These are phyloP conservation scores for Siderastrea siderea DNA, from an alignment of 92 coral and sea anemone species.

Conservation along the genomic window DNA sequence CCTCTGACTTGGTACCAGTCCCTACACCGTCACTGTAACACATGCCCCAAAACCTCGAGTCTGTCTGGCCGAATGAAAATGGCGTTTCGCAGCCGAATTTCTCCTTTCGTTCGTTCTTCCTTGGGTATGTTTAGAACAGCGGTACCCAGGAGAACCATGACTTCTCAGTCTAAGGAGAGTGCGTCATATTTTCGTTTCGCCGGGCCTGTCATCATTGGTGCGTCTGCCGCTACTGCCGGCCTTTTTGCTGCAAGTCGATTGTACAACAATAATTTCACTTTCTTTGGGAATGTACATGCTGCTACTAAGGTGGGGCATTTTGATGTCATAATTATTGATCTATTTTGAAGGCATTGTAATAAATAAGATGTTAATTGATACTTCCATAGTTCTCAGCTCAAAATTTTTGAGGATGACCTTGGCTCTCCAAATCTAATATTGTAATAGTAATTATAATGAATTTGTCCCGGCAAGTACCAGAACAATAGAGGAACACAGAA, in stretches of 20 bases:
- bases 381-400: neutral
- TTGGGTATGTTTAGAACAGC: conserved; percentile 2
- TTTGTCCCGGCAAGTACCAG: too few species aligned
- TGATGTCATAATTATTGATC: neutral
- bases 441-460: too few species aligned
- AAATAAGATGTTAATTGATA: neutral
- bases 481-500: too few species aligned
- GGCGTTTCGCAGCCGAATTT: conserved; percentile 22
- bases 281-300: conserved; percentile 77
- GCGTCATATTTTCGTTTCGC: conserved; percentile 55
- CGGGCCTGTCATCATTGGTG: conserved; percentile 90
- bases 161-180: conserved; percentile 10
- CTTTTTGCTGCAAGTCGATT: conserved; percentile 68
- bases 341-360: neutral
- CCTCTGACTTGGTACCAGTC: neutral
- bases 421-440: too few species aligned
- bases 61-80: neutral
- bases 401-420: too few species aligned
- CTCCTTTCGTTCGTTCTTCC: conserved; percentile 19
- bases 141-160: conserved; percentile 9
- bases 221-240: conserved; percentile 79
- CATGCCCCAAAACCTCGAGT: too few species aligned
- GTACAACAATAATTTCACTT: conserved; percentile 50
- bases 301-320: conserved; percentile 62
- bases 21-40: neutral